phyloP scores from a whole-genome alignment of 2,797 vertebrate species.

The Pseudochromis fuscus region DNA sequence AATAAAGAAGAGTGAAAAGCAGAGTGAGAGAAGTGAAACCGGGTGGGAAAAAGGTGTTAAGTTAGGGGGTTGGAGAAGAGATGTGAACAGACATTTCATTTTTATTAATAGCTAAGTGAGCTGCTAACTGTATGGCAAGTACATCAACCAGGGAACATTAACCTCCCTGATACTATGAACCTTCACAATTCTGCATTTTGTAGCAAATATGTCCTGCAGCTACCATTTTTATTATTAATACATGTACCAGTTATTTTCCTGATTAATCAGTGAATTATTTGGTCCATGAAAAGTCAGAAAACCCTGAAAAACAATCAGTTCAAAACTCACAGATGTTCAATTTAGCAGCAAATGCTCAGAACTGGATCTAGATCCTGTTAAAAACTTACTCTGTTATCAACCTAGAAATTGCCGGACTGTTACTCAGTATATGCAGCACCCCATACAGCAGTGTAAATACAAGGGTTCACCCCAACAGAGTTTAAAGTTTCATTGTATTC shows the following conservation, averaged over 20 bases:
- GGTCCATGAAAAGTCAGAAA: not conserved
- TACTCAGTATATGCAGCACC: not conserved
- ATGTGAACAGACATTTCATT: constrained; percentile 70
- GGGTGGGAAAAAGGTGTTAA: constrained; percentile 50
- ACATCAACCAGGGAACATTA: not conserved
- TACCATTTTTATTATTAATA: not conserved
- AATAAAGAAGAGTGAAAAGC: constrained; percentile 19
- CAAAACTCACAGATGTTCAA: not conserved
- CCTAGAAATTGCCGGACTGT: not conserved
- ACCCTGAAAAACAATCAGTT: not conserved
- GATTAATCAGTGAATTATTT: not conserved
- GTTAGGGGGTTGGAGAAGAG: constrained; percentile 30
- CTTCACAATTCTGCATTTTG: constrained; percentile 2
- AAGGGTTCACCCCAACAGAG: not conserved
- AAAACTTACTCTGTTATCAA: no score
- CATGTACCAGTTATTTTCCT: not conserved
- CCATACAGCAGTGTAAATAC: no score
- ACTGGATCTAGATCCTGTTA: not conserved
- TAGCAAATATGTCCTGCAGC: no score
- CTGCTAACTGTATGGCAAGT: constrained; percentile 54
- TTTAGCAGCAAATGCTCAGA: not conserved
- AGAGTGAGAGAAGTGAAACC: constrained; percentile 24
- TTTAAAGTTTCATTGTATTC: not conserved
- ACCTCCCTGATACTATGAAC: not conserved
- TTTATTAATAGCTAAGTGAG: constrained; percentile 71